phyloP scores from a whole-genome alignment of 2,888 invertebrate genomes.

The Thymelicus lineola region DNA sequence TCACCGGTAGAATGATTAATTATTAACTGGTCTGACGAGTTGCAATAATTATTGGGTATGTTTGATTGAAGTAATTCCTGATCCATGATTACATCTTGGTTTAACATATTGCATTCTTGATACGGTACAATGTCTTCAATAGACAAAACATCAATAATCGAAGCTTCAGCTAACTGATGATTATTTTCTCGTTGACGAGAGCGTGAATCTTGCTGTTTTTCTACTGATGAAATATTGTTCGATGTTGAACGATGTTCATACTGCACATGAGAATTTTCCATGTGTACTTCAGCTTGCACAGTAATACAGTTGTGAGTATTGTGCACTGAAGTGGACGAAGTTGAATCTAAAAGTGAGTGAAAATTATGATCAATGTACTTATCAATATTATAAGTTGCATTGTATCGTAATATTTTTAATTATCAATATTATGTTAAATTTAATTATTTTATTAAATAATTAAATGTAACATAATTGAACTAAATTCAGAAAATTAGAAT shows the following conservation, averaged over 20 bases:
- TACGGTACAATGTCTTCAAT: slow-evolving; percentile 12
- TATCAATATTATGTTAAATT: no score
- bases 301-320: slow-evolving; percentile 10
- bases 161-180: slow-evolving; percentile 7
- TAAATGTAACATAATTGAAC: no score
- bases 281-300: slow-evolving; percentile 9
- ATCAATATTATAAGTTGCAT: background rate
- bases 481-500: no score
- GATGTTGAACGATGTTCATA: slow-evolving; percentile 8
- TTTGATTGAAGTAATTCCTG: slow-evolving; percentile 14
- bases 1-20: slow-evolving; percentile 9
- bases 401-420: slow-evolving; percentile 11
- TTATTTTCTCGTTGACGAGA: slow-evolving; percentile 8
- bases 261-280: slow-evolving; percentile 10
- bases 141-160: slow-evolving; percentile 10
- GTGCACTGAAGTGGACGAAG: slow-evolving; percentile 8
- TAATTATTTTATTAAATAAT: no score
- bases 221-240: slow-evolving; percentile 8
- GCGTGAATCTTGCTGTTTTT: slow-evolving; percentile 11
- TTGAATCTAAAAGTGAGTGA: slow-evolving; percentile 14
- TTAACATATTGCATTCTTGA: slow-evolving; percentile 12
- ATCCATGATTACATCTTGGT: slow-evolving; percentile 12
- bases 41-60: slow-evolving; percentile 14
- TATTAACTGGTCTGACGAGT: slow-evolving; percentile 8
- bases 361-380: slow-evolving; percentile 14